Evolutionary conservation across 2,113 vertebrate species (phyloP), one percentile per base, ranked within the genome.

Genomic region (Xiphias gladius): DNA sequence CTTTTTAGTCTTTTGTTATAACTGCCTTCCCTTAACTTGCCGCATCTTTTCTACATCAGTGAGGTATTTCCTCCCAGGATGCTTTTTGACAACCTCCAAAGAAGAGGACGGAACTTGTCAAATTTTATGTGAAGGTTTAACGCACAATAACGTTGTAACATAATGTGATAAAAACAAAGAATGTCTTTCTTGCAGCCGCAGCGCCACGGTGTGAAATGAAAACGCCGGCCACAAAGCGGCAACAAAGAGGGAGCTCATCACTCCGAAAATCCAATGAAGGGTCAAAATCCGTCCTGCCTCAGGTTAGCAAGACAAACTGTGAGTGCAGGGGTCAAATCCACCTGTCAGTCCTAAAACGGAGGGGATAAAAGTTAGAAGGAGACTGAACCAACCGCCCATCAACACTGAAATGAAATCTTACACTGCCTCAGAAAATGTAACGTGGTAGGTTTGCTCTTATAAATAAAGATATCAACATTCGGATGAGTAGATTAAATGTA

Each of bases 271-370:
- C 39, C 50, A 61, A 10, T 30, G 24, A 58, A 50, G 26, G 81
- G 52, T 77, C n/a, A 65, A 17, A 37, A 22, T n/a, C 20, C 20
- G 14, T 68, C 22, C 24, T 20, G 46, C 73, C 68, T 13, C 16
- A 10, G 72, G 66, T 32, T 5, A 17, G 19, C 28, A 9, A 17
- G 43, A 32, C 32, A 70, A 48, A 37, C 37, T 24, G 10, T 17
- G 73, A 64, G 82, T n/a, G 28, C 61, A 68, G 32, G 72, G 74
- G 70, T 81, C 77, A 57, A 19, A 83, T 64, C 62, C 82, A 87
- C 82, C 79, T 83, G 82, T 73, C 84, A 66, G 66, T 62, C 48
- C 14, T 13, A n/a, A n/a, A 52, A 48, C 43, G 24, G 46, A 6
- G 3, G n/a, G n/a, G 30, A 19, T n/a, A 24, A 24, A 30, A 28